Percentiles rank a stretch among this genome's conserved stretches.
These are phyloP conservation scores for Oceanodroma leucorhoa DNA, from an alignment of 2,797 vertebrate genomes.

Conservation along the genomic window DNA sequence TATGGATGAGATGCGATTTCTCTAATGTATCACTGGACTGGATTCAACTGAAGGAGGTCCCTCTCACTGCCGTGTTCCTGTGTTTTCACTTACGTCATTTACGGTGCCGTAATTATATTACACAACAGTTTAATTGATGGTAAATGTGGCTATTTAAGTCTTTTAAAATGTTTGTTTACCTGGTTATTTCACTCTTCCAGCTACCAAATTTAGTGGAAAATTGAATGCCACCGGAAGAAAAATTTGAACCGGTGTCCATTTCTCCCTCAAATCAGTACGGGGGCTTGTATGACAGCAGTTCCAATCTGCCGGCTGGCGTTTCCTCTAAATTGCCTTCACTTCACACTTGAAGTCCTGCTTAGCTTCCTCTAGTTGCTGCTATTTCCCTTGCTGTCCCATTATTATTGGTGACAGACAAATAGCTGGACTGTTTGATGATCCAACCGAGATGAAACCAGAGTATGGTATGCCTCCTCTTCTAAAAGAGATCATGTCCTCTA, in stretches of 20 bases:
- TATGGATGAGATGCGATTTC: not conserved
- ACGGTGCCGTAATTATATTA: fast-evolving
- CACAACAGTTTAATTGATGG: not conserved
- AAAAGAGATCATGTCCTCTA: fast-evolving
- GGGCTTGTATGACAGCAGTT: not conserved
- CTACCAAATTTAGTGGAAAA: not conserved
- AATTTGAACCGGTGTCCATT: not conserved
- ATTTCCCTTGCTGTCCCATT: not conserved
- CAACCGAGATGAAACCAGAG: not conserved
- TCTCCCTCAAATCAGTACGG: not conserved
- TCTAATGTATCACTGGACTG: not conserved
- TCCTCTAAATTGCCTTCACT: not conserved
- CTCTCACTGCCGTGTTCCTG: not conserved
- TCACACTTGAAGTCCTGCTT: not conserved
- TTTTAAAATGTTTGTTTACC: not conserved
- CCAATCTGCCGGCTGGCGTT: not conserved
- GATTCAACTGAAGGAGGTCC: not conserved
- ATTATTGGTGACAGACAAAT: not conserved
- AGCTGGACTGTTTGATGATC: not conserved
- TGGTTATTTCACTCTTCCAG: not conserved
- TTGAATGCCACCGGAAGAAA: not conserved
- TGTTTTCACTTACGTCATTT: not conserved
- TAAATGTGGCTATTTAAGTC: not conserved
- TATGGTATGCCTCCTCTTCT: not conserved
- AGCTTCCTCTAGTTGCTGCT: not conserved